Conservation (phyloP, 2,113 vertebrate genomes). For the Podiceps cristatus region DNA sequence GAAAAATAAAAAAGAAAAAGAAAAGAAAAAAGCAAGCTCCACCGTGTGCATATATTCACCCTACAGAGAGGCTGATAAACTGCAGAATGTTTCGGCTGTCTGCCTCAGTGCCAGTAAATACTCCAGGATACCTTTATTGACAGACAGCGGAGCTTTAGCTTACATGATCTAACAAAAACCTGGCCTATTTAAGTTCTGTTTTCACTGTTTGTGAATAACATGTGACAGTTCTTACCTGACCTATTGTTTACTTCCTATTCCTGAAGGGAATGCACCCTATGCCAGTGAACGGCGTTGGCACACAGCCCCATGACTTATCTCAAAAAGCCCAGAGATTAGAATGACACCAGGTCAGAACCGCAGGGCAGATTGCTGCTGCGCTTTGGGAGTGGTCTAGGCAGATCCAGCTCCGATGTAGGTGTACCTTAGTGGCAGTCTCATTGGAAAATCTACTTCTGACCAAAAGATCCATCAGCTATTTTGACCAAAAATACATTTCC, state of each 20-base stretch:
- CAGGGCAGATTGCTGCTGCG: not conserved
- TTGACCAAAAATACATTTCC: not conserved
- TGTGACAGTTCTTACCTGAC: not conserved
- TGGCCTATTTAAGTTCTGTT: constrained; percentile 5
- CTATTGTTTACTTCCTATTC: constrained; percentile 10
- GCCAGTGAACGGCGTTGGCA: not conserved
- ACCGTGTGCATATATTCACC: not conserved
- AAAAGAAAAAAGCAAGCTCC: not conserved
- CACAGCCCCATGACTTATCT: not conserved
- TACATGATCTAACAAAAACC: not conserved
- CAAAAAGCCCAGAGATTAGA: not conserved
- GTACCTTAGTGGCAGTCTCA: not conserved
- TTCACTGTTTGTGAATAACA: not conserved
- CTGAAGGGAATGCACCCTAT: not conserved
- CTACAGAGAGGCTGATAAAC: not conserved
- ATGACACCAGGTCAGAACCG: not conserved
- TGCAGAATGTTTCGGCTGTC: not conserved
- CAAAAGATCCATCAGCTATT: not conserved
- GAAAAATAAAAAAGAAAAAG: not conserved
- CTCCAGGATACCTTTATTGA: not conserved
- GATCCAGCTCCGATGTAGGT: not conserved
- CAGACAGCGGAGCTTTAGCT: not conserved
- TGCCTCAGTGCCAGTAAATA: not conserved
- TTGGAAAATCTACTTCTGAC: not conserved
- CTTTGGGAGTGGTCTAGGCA: not conserved